phyloP scores from a whole-genome alignment of 2,797 vertebrate species.

The Scyliorhinus canicula region DNA sequence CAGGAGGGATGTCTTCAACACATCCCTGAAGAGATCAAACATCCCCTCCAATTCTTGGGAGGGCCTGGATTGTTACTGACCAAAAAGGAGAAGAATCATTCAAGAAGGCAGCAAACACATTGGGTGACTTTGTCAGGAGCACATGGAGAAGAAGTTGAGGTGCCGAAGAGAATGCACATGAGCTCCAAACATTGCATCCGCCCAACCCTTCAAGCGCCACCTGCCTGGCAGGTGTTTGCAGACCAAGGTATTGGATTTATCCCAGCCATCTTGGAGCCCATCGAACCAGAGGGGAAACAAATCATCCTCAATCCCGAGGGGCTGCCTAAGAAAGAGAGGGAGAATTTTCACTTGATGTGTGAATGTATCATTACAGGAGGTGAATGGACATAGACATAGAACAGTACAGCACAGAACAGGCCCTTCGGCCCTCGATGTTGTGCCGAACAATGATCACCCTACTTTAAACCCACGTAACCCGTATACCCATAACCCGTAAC shows the following conservation, averaged over 20 bases:
- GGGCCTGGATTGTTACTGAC: background rate
- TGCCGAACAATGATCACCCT: no score
- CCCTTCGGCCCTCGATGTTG: no score
- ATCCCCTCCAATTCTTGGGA: background rate
- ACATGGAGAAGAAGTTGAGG: background rate
- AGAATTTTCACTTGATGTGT: background rate
- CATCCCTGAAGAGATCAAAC: background rate
- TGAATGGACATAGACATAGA: no score
- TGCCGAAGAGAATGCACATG: background rate
- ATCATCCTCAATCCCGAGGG: background rate
- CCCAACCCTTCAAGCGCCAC: background rate
- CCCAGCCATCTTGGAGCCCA: no score
- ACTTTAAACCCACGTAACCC: no score
- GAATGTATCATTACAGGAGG: background rate
- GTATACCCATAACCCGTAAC: no score
- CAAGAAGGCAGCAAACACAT: background rate
- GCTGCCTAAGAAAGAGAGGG: background rate
- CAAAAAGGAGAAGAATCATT: background rate
- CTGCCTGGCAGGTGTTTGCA: no score
- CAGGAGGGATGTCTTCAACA: background rate
- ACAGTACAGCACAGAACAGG: no score
- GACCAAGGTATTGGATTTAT: no score
- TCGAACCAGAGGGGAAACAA: background rate
- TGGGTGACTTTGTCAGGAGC: background rate
- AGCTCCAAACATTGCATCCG: background rate